Percentiles rank a stretch among this genome's conserved stretches.
Evolutionary conservation across 2,113 vertebrate species (phyloP).

Genomic region (Potamarius usumacintae): DNA sequence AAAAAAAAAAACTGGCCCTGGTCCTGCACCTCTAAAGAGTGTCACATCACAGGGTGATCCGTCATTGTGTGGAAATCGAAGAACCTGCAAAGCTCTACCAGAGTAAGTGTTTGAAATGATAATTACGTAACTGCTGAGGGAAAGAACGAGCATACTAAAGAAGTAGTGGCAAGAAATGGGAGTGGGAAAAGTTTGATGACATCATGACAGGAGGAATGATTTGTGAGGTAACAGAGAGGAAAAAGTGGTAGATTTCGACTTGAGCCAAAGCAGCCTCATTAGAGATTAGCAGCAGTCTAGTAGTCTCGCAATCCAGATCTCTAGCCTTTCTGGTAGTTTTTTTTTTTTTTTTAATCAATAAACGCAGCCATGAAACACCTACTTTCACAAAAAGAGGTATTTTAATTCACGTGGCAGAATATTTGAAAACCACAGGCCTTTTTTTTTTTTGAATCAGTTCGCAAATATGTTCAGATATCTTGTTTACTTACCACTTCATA

Average conservation of each 20-base stretch:
- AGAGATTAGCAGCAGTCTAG: background rate
- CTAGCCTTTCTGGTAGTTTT: background rate
- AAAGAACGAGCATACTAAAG: background rate
- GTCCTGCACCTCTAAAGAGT: slow-evolving; percentile 22
- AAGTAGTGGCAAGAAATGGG: background rate
- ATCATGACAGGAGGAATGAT: background rate
- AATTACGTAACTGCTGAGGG: background rate
- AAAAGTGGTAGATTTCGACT: background rate
- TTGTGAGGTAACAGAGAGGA: background rate
- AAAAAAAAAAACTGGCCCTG: slow-evolving; percentile 20
- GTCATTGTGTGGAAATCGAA: slow-evolving; percentile 3
- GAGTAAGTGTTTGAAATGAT: background rate
- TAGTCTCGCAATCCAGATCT: background rate
- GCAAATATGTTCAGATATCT: background rate
- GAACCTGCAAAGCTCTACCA: background rate
- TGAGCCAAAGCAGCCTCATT: background rate
- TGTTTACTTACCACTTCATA: background rate
- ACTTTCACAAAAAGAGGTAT: background rate
- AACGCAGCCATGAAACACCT: background rate
- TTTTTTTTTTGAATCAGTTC: background rate
- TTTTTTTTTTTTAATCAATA: background rate
- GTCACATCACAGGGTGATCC: slow-evolving; percentile 17
- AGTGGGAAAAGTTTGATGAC: background rate
- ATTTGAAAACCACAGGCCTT: background rate
- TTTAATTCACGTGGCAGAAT: background rate